A percentile compares a stretch with the other conserved stretches of the same genome.
Evolutionary conservation across 2,113 vertebrate species (phyloP).

Genomic region (Heptranchias perlo): DNA sequence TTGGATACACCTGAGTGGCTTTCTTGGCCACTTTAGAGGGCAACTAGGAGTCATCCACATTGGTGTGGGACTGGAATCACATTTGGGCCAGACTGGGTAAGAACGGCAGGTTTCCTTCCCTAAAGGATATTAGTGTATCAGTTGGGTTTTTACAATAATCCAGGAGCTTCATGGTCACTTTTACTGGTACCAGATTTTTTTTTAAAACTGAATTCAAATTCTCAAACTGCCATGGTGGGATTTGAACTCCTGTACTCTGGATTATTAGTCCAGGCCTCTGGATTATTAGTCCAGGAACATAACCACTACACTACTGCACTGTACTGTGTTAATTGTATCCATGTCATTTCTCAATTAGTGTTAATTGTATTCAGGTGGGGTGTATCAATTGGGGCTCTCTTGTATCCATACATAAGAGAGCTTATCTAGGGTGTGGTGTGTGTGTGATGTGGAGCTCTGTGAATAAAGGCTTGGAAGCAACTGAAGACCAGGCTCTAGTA

Average conservation of each 20-base stretch:
- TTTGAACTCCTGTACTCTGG: not conserved
- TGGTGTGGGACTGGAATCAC: not conserved
- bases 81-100: not conserved
- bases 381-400: too few species aligned
- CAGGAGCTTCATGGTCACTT: not conserved
- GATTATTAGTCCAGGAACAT: not conserved
- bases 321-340: too few species aligned
- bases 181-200: not conserved
- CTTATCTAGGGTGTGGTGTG: too few species aligned
- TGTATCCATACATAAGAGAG: too few species aligned
- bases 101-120: not conserved
- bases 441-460: too few species aligned
- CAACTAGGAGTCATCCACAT: not conserved
- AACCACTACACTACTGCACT: not conserved
- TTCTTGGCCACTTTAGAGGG: not conserved
- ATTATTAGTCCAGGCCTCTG: not conserved
- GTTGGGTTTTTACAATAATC: not conserved
- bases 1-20: not conserved
- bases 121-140: not conserved
- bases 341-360: too few species aligned
- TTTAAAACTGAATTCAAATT: not conserved
- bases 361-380: too few species aligned
- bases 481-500: too few species aligned
- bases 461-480: too few species aligned
- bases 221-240: not conserved